phyloP scores from a whole-genome alignment of 2,888 invertebrate species.

The Papilio gigon region DNA sequence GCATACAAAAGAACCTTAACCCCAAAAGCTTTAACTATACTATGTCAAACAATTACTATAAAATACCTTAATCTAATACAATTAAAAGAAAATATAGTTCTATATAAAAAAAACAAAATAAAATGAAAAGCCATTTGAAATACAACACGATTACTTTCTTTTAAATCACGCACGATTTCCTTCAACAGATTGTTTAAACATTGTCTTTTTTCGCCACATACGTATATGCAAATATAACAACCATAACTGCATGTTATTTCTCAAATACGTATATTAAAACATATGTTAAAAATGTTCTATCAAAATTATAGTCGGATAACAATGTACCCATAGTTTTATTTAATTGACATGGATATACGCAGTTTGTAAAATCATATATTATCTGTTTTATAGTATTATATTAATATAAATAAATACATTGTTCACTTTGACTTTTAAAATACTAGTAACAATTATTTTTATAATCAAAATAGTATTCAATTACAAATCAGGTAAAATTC shows the following conservation, averaged over 20 bases:
- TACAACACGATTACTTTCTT: too few relatives aligned
- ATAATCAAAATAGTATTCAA: neutral
- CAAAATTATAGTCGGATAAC: neutral
- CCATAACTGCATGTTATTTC: neutral
- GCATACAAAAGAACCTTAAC: neutral
- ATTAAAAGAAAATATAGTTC: neutral
- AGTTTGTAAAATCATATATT: neutral
- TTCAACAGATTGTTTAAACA: neutral
- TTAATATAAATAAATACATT: neutral
- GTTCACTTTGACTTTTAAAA: neutral
- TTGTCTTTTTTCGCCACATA: neutral
- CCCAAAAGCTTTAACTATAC: neutral
- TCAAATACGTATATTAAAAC: neutral
- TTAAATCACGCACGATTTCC: too few relatives aligned
- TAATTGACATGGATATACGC: slow-evolving; percentile 9
- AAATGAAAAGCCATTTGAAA: neutral
- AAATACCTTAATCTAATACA: neutral
- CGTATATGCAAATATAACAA: neutral
- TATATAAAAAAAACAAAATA: neutral
- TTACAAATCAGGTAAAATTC: neutral
- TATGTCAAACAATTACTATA: neutral
- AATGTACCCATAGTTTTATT: neutral
- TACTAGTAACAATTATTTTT: neutral
- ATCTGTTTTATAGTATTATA: neutral
- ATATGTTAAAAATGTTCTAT: neutral